Evolutionary conservation across 53 echinoderm and acorn worm species (phyloP).

Genomic region (Patiria pectinifera): DNA sequence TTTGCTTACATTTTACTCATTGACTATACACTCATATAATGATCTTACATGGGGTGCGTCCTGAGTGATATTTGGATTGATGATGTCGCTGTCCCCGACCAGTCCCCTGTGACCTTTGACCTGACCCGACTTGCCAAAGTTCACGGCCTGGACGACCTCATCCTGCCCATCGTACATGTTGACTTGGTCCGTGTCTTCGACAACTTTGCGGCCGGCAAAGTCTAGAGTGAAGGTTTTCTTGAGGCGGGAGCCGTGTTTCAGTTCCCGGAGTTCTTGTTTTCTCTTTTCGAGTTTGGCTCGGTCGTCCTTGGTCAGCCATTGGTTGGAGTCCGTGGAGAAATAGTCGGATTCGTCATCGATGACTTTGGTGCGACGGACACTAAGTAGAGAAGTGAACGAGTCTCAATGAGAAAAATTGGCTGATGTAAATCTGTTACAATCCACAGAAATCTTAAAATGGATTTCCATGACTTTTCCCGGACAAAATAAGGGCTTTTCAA

Average conservation of each 20-base stretch:
- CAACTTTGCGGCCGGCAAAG: slow-evolving; percentile 92
- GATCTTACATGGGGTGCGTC: slow-evolving; percentile 82
- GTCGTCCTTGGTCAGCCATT: slow-evolving; percentile 87
- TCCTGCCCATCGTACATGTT: slow-evolving; percentile 94
- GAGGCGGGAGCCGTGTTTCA: slow-evolving; percentile 86
- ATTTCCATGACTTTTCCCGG: too few species aligned
- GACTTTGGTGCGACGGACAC: slow-evolving; percentile 83
- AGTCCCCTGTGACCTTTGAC: not conserved
- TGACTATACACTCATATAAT: not conserved
- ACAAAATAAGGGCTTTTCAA: too few species aligned
- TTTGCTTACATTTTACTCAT: too few species aligned
- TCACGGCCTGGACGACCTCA: slow-evolving; percentile 87
- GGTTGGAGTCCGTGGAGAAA: slow-evolving; percentile 94
- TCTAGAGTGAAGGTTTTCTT: slow-evolving; percentile 91
- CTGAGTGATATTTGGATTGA: slow-evolving; percentile 78
- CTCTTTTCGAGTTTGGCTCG: slow-evolving; percentile 67
- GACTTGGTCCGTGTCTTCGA: slow-evolving; percentile 66
- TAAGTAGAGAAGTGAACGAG: not conserved
- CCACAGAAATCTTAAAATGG: not conserved
- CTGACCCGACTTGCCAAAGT: slow-evolving; percentile 72
- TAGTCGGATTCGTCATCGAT: slow-evolving; percentile 98
- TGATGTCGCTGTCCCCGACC: slow-evolving; percentile 60
- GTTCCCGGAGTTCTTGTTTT: slow-evolving; percentile 77
- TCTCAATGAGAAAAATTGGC: not conserved
- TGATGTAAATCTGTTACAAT: not conserved